These are phyloP conservation scores for Lethenteron reissneri DNA, from an alignment of 2,113 vertebrate genomes.

Conservation along the genomic window DNA sequence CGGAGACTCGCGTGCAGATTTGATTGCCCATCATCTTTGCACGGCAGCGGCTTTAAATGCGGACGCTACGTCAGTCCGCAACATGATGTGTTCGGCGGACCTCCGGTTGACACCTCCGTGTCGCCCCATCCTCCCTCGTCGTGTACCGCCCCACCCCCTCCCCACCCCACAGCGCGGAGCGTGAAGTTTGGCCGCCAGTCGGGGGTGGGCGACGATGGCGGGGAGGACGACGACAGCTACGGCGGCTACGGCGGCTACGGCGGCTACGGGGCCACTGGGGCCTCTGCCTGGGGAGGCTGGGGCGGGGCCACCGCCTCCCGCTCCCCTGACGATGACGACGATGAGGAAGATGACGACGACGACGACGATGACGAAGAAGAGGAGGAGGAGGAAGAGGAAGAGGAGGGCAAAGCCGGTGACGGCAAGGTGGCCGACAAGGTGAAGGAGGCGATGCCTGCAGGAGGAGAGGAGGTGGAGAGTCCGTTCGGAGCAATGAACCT, in stretches of 20 bases:
- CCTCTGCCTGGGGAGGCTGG: slow-evolving; percentile 12
- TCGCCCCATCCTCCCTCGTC: background rate
- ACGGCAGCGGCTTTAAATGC: no score
- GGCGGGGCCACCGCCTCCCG: slow-evolving; percentile 7
- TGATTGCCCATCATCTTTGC: no score
- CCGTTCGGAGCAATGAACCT: slow-evolving; percentile 42
- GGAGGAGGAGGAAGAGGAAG: slow-evolving; percentile 39
- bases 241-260: slow-evolving; percentile 63
- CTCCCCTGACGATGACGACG: slow-evolving; percentile 20
- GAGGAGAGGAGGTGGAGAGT: background rate
- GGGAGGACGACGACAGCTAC: slow-evolving; percentile 43
- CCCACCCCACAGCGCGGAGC: slow-evolving; percentile 39
- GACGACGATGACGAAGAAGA: slow-evolving; percentile 42
- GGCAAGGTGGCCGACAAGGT: slow-evolving; percentile 39
- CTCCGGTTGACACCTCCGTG: no score
- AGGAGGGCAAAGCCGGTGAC: slow-evolving; percentile 39
- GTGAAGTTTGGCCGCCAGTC: slow-evolving; percentile 74
- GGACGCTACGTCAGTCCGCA: no score
- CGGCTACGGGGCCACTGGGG: slow-evolving; percentile 19
- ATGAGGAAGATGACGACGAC: slow-evolving; percentile 28
- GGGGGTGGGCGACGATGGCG: slow-evolving; percentile 43
- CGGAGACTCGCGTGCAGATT: no score
- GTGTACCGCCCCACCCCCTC: slow-evolving; percentile 1
- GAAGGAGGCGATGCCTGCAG: slow-evolving; percentile 15
- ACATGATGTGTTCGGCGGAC: no score